A percentile compares a stretch with the other conserved stretches of the same genome.
phyloP scores from a whole-genome alignment of 1,140 invertebrate species.

The Zaprionus davidi region DNA sequence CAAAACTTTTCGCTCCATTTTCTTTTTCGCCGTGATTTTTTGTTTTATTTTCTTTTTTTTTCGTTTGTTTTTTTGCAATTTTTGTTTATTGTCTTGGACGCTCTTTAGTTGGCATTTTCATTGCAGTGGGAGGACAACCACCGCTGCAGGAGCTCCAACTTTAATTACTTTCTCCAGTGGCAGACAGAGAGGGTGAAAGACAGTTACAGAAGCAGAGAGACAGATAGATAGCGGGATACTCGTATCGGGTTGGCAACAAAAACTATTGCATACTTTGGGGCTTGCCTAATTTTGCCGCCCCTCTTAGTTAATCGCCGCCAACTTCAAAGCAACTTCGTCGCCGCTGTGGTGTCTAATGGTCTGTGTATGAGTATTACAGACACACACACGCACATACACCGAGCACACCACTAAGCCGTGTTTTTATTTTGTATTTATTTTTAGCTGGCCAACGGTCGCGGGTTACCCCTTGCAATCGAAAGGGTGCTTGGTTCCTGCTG shows the following conservation, averaged over 20 bases:
- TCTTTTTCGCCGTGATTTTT: background rate
- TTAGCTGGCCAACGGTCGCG: conserved; percentile 37
- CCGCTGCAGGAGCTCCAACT: conserved; percentile 35
- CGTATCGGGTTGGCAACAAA: background rate
- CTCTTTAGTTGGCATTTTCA: conserved; percentile 32
- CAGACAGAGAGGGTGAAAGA: conserved; percentile 11
- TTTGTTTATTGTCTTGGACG: conserved; percentile 38
- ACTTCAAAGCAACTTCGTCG: conserved; percentile 34
- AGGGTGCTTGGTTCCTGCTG: background rate
- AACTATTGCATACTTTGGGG: conserved; percentile 30
- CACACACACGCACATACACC: background rate
- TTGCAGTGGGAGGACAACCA: conserved; percentile 6
- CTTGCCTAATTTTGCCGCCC: conserved; percentile 1
- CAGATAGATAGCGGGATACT: background rate
- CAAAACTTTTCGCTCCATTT: conserved; percentile 21
- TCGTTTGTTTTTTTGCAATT: conserved; percentile 22
- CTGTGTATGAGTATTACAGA: conserved; percentile 13
- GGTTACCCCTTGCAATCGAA: conserved; percentile 11
- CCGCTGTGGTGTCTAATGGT: conserved; percentile 22
- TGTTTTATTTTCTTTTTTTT: background rate
- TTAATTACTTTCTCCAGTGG: conserved; percentile 28
- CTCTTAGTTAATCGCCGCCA: background rate
- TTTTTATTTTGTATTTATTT: conserved; percentile 30
- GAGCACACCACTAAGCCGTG: background rate
- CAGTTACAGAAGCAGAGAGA: background rate